These are phyloP conservation scores for Lasius fuliginosus DNA, from an alignment of 2,888 invertebrate species.

Conservation along the genomic window DNA sequence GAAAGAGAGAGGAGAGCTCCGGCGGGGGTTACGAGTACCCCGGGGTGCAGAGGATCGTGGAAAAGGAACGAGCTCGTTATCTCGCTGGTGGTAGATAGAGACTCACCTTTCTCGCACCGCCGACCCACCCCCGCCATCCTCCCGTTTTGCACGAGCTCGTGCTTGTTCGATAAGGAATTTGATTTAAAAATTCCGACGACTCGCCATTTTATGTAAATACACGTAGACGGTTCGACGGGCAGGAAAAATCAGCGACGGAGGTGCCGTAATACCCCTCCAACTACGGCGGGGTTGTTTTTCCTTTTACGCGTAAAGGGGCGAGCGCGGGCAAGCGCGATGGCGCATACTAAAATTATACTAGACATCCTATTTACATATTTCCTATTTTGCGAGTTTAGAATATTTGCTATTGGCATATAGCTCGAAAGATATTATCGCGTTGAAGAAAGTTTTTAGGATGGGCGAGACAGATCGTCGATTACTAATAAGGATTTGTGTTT, in stretches of 20 bases:
- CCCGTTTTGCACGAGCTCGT: conserved; percentile 69
- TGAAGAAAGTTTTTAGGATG: neutral
- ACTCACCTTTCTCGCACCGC: conserved; percentile 74
- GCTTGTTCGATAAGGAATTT: conserved; percentile 83
- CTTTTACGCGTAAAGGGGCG: conserved; percentile 48
- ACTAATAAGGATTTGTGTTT: neutral
- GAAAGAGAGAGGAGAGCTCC: conserved; percentile 32
- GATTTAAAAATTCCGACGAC: conserved; percentile 84
- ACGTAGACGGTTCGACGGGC: conserved; percentile 76
- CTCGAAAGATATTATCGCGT: conserved; percentile 34
- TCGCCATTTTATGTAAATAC: conserved; percentile 83
- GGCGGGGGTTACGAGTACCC: conserved; percentile 62
- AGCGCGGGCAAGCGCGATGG: conserved; percentile 51
- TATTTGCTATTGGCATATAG: conserved; percentile 40
- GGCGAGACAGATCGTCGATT: neutral
- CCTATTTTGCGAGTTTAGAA: conserved; percentile 43
- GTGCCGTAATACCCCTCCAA: conserved; percentile 52
- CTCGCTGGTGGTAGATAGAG: conserved; percentile 70
- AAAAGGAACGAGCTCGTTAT: conserved; percentile 76
- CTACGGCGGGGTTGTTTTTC: conserved; percentile 52
- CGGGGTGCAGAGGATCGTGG: conserved; percentile 57
- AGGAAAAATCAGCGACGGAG: conserved; percentile 73
- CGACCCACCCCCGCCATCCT: conserved; percentile 59
- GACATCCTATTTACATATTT: conserved; percentile 52
- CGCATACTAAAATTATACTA: conserved; percentile 61